Evolutionary conservation across 1,140 invertebrate species (phyloP), one percentile per base, ranked within the genome.

Genomic region (Aphelenchoides fujianensis): DNA sequence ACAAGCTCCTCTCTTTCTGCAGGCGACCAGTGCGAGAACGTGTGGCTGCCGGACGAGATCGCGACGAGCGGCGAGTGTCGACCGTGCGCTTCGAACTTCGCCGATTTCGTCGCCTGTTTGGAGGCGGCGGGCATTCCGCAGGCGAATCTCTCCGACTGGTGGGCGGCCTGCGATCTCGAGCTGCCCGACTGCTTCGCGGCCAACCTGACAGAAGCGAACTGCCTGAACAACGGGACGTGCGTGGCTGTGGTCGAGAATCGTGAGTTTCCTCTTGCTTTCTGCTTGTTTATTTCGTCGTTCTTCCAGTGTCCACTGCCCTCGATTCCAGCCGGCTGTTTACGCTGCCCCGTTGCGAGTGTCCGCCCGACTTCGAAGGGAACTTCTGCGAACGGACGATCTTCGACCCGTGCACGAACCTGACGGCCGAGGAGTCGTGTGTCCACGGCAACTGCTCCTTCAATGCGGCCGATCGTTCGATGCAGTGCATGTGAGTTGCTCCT

Each of bases 81-180:
- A 23, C 61, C 3, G 69, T n/a, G 32, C 23, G 3, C 2, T 31
- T 7, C 55, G 16, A 70, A 70, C 3, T 70, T 71, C 31, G 2
- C 63, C 16, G 32, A 59, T 16, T 70, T 70, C 52, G 16, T 70
- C 9, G n/a, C 28, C 5, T 69, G 69, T 19, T 70, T 70, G 63
- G 63, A 70, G 54, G 19, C 16, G 2, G 12, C 23, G n/a, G 63
- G 36, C 23, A 55, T 66, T 1, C n/a, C 16, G 0, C 19, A 66
- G 31, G 31, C 16, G 12, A 32, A 1, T 27, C 12, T 37, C 31
- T 37, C 63, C 1, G 12, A 12, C 53, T 37, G 32, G 63, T 66
- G 63, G 32, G 0, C 16, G 31, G 12, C 63, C n/a, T 66, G 63
- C 31, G 63, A 66, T 36, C n/a, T 41, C 37, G 16, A 12, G 1